phyloP scores from a whole-genome alignment of 92 coral and sea anemone species.

The Phenganax subtilis region DNA sequence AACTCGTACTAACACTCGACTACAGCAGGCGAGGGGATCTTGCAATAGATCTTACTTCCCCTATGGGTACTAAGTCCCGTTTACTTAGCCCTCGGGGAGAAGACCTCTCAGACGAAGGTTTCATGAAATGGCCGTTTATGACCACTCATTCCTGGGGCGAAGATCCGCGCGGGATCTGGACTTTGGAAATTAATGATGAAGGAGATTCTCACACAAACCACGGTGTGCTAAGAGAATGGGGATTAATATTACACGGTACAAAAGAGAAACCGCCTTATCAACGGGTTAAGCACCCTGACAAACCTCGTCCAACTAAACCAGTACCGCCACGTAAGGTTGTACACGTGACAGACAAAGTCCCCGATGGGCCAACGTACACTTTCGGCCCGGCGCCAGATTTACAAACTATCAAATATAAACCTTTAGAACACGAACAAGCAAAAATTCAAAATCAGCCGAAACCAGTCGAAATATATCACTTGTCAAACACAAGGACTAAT shows the following conservation, averaged over 20 bases:
- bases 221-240: conserved; percentile 91
- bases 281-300: conserved; percentile 60
- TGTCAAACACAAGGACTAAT: neutral
- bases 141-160: conserved; percentile 99
- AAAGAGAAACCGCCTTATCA: conserved; percentile 86
- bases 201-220: conserved; percentile 79
- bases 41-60: conserved; percentile 82
- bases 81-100: conserved; percentile 86
- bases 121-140: conserved; percentile 99
- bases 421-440: conserved; percentile 21
- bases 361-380: conserved; percentile 79
- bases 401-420: conserved; percentile 26
- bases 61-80: conserved; percentile 99
- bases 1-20: conserved; percentile 79
- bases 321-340: conserved; percentile 50
- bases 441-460: neutral
- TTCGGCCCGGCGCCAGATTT: conserved; percentile 66
- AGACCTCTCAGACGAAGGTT: conserved; percentile 97
- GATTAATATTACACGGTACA: conserved; percentile 87
- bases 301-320: conserved; percentile 68
- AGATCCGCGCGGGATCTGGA: conserved; percentile 99
- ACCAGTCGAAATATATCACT: neutral
- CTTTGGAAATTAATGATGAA: conserved; percentile 84
- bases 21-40: conserved; percentile 93
- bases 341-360: conserved; percentile 50